Percentiles rank a stretch among this genome's conserved stretches.
Evolutionary conservation across 2,113 vertebrate species (phyloP).

Genomic region (Macquaria ambigua): DNA sequence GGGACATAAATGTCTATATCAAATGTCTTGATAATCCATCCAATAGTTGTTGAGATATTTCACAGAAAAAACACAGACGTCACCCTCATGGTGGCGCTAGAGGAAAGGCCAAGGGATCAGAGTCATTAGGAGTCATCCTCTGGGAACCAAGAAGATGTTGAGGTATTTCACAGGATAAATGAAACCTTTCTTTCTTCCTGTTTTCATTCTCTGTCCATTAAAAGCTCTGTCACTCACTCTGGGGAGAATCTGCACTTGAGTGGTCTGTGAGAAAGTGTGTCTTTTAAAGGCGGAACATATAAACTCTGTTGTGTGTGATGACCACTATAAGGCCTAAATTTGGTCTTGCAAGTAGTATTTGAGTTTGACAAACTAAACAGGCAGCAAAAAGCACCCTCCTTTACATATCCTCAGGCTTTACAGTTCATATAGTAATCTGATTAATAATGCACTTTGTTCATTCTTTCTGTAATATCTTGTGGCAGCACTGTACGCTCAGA

Average conservation of each 20-base stretch:
- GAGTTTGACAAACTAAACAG: constrained; percentile 1
- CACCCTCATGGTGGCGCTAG: not conserved
- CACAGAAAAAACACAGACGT: not conserved
- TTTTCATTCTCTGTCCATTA: constrained; percentile 57
- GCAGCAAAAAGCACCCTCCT: not conserved
- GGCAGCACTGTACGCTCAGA: not conserved
- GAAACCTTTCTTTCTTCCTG: constrained; percentile 17
- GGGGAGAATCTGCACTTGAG: constrained; percentile 62
- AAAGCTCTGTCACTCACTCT: constrained; percentile 55
- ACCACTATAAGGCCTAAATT: not conserved
- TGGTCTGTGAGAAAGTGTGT: constrained; percentile 26
- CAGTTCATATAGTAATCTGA: not conserved
- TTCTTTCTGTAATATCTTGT: constrained; percentile 23
- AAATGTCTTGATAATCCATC: not conserved
- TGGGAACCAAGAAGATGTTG: too few relatives aligned
- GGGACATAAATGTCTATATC: not conserved
- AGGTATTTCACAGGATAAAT: not conserved
- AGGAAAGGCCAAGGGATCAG: not conserved
- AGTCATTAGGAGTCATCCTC: not conserved
- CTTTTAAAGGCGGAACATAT: constrained; percentile 17
- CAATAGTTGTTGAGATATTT: not conserved
- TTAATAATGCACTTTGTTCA: constrained; percentile 27
- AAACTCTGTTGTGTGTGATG: not conserved
- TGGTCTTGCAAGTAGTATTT: constrained; percentile 6
- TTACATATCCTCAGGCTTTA: not conserved